A percentile compares a stretch with the other conserved stretches of the same genome.
Evolutionary conservation across 2,888 invertebrate genomes (phyloP).

Genomic region (Microctonus brassicae): DNA sequence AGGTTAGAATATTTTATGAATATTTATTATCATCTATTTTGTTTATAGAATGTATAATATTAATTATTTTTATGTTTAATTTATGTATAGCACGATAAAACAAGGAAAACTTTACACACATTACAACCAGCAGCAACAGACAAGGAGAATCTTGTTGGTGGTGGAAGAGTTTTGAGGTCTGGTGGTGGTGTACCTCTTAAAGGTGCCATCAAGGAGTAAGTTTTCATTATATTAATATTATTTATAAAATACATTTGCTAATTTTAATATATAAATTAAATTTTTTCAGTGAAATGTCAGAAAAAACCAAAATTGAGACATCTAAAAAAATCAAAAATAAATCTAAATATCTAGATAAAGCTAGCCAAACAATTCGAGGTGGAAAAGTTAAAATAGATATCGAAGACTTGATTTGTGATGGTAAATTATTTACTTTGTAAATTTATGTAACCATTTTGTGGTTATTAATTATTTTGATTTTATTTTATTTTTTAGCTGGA

Average conservation of each 20-base stretch:
- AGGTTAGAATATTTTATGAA: slow-evolving; percentile 56
- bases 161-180: slow-evolving; percentile 72
- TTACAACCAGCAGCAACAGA: slow-evolving; percentile 80
- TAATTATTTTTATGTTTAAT: slow-evolving; percentile 13
- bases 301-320: slow-evolving; percentile 39
- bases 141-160: slow-evolving; percentile 80
- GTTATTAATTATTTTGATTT: not conserved
- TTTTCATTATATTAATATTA: not conserved
- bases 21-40: not conserved
- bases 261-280: slow-evolving; percentile 7
- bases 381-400: slow-evolving; percentile 73
- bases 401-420: slow-evolving; percentile 79
- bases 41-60: not conserved
- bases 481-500: slow-evolving; percentile 65
- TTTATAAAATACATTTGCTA: not conserved
- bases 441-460: not conserved
- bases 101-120: slow-evolving; percentile 80
- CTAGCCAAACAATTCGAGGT: slow-evolving; percentile 73
- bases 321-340: slow-evolving; percentile 56
- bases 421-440: slow-evolving; percentile 49
- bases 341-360: slow-evolving; percentile 69
- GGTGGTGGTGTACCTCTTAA: slow-evolving; percentile 47
- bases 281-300: slow-evolving; percentile 48
- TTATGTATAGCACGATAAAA: slow-evolving; percentile 52
- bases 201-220: slow-evolving; percentile 50